Evolutionary conservation across 1,140 invertebrate species (phyloP).

Genomic region (Microplitis mediator): DNA sequence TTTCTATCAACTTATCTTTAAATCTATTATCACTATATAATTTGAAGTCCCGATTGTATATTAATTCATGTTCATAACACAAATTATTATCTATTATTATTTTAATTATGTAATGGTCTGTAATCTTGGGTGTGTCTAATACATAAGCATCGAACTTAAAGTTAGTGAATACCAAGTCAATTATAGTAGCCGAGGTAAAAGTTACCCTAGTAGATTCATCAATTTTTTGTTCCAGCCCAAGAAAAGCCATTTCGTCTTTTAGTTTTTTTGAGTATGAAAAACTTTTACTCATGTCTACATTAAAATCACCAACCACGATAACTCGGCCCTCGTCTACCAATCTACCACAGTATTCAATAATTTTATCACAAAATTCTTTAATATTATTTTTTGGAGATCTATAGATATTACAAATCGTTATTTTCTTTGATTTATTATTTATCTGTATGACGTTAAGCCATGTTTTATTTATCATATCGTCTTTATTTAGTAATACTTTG

Average conservation of each 20-base stretch:
- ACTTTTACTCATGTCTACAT: slow-evolving; percentile 7
- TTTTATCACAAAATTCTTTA: slow-evolving; percentile 10
- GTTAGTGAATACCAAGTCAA: slow-evolving; percentile 19
- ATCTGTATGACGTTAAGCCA: slow-evolving; percentile 2
- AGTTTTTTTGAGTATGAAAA: slow-evolving; percentile 7
- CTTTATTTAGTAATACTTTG: not conserved
- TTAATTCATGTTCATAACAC: no score
- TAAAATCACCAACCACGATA: slow-evolving; percentile 23
- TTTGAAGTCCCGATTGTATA: no score
- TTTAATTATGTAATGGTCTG: no score
- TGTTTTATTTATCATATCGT: not conserved
- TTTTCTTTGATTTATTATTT: not conserved
- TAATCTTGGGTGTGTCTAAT: no score
- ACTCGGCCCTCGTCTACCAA: not conserved
- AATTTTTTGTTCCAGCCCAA: slow-evolving; percentile 21
- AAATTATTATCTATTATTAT: no score
- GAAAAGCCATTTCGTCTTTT: not conserved
- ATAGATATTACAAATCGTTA: not conserved
- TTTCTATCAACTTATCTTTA: no score
- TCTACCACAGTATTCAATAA: not conserved
- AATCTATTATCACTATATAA: no score
- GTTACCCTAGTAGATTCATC: slow-evolving; percentile 13
- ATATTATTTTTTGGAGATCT: slow-evolving; percentile 15
- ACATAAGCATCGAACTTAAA: not conserved
- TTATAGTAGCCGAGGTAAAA: not conserved